phyloP scores from a whole-genome alignment of 2,888 invertebrate species.

The Mythimna loreyi region DNA sequence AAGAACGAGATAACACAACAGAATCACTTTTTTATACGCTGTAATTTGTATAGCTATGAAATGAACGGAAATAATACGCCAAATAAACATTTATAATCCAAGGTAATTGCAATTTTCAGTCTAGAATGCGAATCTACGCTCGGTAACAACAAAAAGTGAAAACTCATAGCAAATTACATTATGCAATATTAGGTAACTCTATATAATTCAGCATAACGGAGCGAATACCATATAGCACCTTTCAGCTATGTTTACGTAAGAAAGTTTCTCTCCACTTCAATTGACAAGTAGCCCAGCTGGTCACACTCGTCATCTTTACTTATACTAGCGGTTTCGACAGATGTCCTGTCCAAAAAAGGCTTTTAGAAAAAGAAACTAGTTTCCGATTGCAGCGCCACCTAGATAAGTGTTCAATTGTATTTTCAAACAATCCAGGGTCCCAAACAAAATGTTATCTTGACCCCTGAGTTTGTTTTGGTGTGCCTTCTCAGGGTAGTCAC shows the following conservation, averaged over 20 bases:
- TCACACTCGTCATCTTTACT: too few relatives aligned
- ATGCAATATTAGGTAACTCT: slow-evolving; percentile 27
- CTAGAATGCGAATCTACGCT: not conserved
- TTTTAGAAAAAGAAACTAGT: too few relatives aligned
- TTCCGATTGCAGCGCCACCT: too few relatives aligned
- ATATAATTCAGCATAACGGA: slow-evolving; percentile 19
- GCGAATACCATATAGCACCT: slow-evolving; percentile 20
- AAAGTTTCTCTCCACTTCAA: slow-evolving; percentile 7
- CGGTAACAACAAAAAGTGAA: slow-evolving; percentile 36
- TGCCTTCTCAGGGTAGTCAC: too few relatives aligned
- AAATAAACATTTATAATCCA: slow-evolving; percentile 7
- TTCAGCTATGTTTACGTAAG: slow-evolving; percentile 5
- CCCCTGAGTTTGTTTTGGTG: too few relatives aligned
- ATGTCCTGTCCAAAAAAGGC: too few relatives aligned
- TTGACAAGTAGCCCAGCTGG: slow-evolving; percentile 1
- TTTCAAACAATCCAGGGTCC: too few relatives aligned
- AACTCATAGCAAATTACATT: slow-evolving; percentile 21
- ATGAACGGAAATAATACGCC: slow-evolving; percentile 7
- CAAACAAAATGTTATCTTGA: too few relatives aligned
- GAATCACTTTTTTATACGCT: slow-evolving; percentile 21
- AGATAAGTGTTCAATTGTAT: too few relatives aligned
- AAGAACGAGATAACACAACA: slow-evolving; percentile 25
- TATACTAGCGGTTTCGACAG: too few relatives aligned
- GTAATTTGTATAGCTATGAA: slow-evolving; percentile 16
- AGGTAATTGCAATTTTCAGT: slow-evolving; percentile 6